Conservation (phyloP, 2,113 vertebrate species). For the Chaenogobius annularis region DNA sequence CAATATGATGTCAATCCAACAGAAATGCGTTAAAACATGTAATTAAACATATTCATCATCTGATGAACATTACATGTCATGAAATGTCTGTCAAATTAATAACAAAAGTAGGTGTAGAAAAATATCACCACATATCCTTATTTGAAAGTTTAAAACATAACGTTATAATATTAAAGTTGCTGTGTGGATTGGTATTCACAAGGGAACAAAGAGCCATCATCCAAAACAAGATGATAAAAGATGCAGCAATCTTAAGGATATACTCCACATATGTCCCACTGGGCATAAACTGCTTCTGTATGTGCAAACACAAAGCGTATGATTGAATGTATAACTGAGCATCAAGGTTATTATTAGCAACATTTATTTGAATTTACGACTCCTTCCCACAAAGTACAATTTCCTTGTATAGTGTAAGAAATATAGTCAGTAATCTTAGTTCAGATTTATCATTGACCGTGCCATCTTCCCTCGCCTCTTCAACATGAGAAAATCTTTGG, state of each 20-base stretch:
- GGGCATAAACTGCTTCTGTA: not conserved
- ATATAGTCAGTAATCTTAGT: not conserved
- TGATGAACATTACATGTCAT: no score
- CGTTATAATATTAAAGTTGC: no score
- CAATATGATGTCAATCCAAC: no score
- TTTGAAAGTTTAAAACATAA: no score
- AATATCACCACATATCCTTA: no score
- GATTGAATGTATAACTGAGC: not conserved
- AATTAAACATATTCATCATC: no score
- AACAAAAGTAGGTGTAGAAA: no score
- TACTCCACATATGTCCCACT: no score
- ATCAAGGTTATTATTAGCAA: not conserved
- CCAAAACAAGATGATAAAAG: not conserved
- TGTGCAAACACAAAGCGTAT: not conserved
- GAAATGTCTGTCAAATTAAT: no score
- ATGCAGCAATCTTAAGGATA: not conserved
- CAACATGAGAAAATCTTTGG: not conserved
- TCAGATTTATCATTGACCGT: not conserved
- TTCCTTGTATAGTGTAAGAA: not conserved
- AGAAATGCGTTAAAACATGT: no score
- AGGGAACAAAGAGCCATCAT: not conserved
- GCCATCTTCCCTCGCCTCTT: not conserved
- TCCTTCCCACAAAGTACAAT: not conserved
- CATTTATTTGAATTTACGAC: not conserved
- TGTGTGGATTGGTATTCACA: no score